phyloP scores from a whole-genome alignment of 2,113 vertebrate species.

The Loxodonta africana region DNA sequence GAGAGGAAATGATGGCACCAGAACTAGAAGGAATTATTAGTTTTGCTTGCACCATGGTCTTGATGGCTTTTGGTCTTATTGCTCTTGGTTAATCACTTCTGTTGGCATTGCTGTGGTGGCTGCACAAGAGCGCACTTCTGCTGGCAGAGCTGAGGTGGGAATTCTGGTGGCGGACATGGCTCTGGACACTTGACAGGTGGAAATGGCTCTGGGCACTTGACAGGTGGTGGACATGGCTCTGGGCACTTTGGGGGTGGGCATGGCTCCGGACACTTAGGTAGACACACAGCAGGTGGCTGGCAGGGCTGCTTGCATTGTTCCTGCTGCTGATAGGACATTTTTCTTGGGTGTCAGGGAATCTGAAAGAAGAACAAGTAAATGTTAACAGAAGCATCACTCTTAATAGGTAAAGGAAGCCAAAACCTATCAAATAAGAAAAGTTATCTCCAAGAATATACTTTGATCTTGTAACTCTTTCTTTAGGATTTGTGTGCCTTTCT shows the following conservation, averaged over 20 bases:
- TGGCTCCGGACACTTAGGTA: neutral
- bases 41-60: neutral
- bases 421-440: neutral
- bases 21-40: neutral
- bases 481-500: neutral
- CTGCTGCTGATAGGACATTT: neutral
- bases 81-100: neutral
- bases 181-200: neutral
- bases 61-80: neutral
- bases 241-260: neutral
- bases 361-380: neutral
- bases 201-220: neutral
- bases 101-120: neutral
- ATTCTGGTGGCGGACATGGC: neutral
- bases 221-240: neutral
- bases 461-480: neutral
- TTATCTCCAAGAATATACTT: neutral
- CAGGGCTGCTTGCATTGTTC: neutral
- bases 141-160: neutral
- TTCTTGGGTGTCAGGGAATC: neutral
- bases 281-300: too few species aligned
- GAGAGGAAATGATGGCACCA: neutral
- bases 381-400: neutral
- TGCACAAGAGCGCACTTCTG: neutral
- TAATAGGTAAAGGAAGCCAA: neutral